phyloP scores from a whole-genome alignment of 2,113 vertebrate genomes.

The Tapirus terrestris region DNA sequence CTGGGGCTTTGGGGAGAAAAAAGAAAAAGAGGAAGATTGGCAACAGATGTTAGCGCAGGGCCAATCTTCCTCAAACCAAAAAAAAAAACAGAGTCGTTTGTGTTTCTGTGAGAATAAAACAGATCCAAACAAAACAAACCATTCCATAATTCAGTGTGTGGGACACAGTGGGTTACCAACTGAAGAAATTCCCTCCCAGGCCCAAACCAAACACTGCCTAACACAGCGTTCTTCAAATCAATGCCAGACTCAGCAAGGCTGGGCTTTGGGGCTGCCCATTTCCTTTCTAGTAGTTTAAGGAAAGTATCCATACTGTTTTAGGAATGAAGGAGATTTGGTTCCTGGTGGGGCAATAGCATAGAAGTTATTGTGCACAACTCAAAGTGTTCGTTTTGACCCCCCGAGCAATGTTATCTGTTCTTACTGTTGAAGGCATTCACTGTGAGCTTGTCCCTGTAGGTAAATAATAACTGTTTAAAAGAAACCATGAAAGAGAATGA shows the following conservation, averaged over 20 bases:
- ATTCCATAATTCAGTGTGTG: constrained; percentile 61
- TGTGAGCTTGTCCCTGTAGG: background rate
- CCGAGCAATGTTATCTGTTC: background rate
- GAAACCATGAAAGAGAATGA: background rate
- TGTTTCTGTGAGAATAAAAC: constrained; percentile 66
- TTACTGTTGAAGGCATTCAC: background rate
- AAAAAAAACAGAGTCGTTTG: background rate
- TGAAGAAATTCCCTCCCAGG: constrained; percentile 69
- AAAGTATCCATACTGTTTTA: background rate
- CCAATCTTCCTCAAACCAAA: no score
- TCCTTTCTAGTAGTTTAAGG: background rate
- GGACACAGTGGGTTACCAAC: constrained; percentile 21
- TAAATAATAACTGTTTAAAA: constrained; percentile 7
- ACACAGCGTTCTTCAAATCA: constrained; percentile 52
- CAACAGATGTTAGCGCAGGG: no score
- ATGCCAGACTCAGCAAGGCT: constrained; percentile 59
- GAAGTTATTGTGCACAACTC: background rate
- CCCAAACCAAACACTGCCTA: constrained; percentile 3
- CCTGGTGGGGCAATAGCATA: background rate
- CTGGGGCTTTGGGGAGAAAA: no score
- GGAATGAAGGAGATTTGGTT: constrained; percentile 12
- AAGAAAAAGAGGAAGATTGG: no score
- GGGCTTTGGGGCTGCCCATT: background rate
- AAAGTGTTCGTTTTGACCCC: background rate
- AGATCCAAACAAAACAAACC: constrained; percentile 60